Base-by-base conservation (phyloP, 2,888 invertebrate species). In the Drosophila monieri region DNA sequence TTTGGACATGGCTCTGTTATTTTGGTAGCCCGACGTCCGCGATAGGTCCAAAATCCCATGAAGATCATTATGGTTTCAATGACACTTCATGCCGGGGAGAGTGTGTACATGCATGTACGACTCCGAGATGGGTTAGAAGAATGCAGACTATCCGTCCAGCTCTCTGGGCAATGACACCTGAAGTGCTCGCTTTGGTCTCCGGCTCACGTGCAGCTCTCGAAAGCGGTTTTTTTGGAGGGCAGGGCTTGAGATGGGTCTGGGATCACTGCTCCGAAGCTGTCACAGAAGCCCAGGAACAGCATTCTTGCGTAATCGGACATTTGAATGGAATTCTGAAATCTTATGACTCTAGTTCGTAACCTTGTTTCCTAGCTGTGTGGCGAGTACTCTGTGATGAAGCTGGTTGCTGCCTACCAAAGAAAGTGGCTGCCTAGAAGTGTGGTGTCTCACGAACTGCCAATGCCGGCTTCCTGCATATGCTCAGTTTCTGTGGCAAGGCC, bases 21-120 rank as follows among this genome's bases (percentile, higher is more conserved):
- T 74, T 73, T 85, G 81, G 74, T 78, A 76, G 80, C 85, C 77
- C 57, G 81, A 77, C 78, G 76, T 58, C 67, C 70, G 68, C 70
- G 75, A 77, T 85, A 81, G 62, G 65, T 60, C 85, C 84, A 78
- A 83, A 83, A 78, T 61, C 80, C 74, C 74, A 77, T 77, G 85
- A 83, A 85, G 84, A 86, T 86, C 87, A 84, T 78, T 86, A 85
- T 86, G 81, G 78, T 81, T 81, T 86, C 79, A 81, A 84, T 85
- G 86, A 78, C 73, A 86, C 85, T 86, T 77, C 77, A 81, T 48
- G 43, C 52, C 66, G 76, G 81, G 30, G 3, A 43, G 27, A 21
- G 21, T 43, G 43, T 44, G 32, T 51, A 30, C 46, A 39, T 64
- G 62, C 53, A 61, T 47, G 52, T 61, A 51, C 48, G 27, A 27